A percentile compares a stretch with the other conserved stretches of the same genome.
These are phyloP conservation scores for Melanerpes formicivorus DNA, from an alignment of 2,113 vertebrate genomes.

Conservation along the genomic window DNA sequence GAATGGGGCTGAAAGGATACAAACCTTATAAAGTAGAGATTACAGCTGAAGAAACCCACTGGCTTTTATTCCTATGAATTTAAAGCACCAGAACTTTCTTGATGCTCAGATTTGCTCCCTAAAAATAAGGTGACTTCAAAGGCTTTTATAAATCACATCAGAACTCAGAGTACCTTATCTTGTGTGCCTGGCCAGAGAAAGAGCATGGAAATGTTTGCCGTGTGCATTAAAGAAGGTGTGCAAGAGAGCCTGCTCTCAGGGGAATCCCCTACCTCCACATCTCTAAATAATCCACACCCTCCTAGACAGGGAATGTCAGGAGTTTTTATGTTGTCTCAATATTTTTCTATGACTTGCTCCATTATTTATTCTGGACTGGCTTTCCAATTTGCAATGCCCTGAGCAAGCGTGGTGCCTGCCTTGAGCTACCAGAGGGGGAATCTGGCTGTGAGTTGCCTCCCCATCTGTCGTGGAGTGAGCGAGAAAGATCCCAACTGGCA, in stretches of 20 bases:
- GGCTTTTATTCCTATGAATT: background rate
- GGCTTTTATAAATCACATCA: background rate
- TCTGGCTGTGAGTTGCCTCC: slow-evolving; percentile 59
- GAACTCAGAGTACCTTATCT: background rate
- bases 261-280: background rate
- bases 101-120: background rate
- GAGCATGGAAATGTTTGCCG: background rate
- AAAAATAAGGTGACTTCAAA: background rate
- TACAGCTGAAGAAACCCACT: background rate
- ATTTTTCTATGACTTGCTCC: slow-evolving; percentile 38
- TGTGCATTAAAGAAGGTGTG: background rate
- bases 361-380: slow-evolving; percentile 53
- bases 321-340: background rate
- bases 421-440: slow-evolving; percentile 61
- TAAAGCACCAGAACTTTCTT: background rate
- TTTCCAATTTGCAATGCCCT: slow-evolving; percentile 51
- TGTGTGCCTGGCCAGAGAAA: background rate
- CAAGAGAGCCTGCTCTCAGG: background rate
- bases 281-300: slow-evolving; percentile 37
- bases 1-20: background rate
- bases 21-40: background rate
- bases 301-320: background rate
- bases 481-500: slow-evolving; percentile 35
- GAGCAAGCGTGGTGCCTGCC: slow-evolving; percentile 13
- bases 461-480: slow-evolving; percentile 35